A percentile compares a stretch with the other conserved stretches of the same genome.
phyloP scores from a whole-genome alignment of 2,888 invertebrate genomes.

The Drosophila aldrichi region DNA sequence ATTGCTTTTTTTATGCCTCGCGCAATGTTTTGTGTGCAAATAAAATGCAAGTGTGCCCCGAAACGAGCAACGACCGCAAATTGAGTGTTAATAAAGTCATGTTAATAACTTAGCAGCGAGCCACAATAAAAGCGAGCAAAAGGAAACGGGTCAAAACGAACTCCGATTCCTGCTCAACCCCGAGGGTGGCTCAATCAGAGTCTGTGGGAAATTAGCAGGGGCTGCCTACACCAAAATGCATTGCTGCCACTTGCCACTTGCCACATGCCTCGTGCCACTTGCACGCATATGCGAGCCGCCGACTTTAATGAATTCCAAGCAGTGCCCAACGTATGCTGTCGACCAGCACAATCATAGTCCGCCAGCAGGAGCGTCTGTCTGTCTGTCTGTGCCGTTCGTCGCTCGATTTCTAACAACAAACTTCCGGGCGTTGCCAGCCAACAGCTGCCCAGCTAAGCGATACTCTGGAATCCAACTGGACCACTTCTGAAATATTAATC shows the following conservation, averaged over 20 bases:
- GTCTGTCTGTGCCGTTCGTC: constrained; percentile 29
- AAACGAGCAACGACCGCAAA: constrained; percentile 68
- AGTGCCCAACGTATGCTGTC: constrained; percentile 30
- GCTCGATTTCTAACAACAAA: constrained; percentile 77
- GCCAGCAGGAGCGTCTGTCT: constrained; percentile 35
- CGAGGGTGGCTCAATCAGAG: constrained; percentile 20
- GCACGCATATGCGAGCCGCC: constrained; percentile 56
- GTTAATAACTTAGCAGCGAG: constrained; percentile 73
- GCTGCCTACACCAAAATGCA: constrained; percentile 39
- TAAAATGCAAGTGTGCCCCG: constrained; percentile 64
- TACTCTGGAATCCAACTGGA: constrained; percentile 13
- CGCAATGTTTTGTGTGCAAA: constrained; percentile 69
- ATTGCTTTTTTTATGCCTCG: constrained; percentile 53
- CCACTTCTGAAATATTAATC: too few relatives aligned
- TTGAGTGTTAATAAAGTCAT: constrained; percentile 81
- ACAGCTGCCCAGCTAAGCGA: constrained; percentile 5
- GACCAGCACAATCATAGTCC: constrained; percentile 10
- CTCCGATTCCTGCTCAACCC: background rate
- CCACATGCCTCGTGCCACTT: constrained; percentile 21
- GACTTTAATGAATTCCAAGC: constrained; percentile 53
- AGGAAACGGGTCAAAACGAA: constrained; percentile 21
- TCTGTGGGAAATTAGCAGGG: constrained; percentile 48
- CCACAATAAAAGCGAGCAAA: constrained; percentile 22
- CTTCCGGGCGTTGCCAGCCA: constrained; percentile 50
- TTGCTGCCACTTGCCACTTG: constrained; percentile 23